Evolutionary conservation across 2,113 vertebrate species (phyloP).

Genomic region (Psophia crepitans): DNA sequence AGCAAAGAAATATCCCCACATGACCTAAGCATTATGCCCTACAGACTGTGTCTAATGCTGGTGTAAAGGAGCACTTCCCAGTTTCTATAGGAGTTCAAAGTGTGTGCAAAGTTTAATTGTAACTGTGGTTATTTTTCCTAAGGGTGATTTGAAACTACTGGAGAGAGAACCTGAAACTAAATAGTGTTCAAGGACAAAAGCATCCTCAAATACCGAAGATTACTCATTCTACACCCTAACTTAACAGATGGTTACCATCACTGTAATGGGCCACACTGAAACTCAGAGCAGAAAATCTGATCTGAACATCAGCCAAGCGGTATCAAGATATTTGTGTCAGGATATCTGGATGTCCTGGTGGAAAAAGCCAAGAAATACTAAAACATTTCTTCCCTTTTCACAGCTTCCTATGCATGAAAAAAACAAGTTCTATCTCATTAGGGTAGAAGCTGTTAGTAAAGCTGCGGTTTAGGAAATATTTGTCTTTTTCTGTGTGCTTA

Average conservation of each 20-base stretch:
- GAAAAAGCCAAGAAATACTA: not conserved
- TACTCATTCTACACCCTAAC: not conserved
- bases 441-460: not conserved
- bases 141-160: not conserved
- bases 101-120: not conserved
- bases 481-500: not conserved
- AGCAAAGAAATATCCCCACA: slow-evolving; percentile 31
- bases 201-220: not conserved
- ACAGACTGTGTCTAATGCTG: not conserved
- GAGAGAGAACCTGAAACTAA: not conserved
- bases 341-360: not conserved
- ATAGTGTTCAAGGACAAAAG: not conserved
- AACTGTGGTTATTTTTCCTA: not conserved
- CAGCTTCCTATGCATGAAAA: not conserved
- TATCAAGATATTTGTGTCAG: not conserved
- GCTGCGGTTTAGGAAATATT: not conserved
- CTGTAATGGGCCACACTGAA: not conserved
- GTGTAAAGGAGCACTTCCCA: not conserved
- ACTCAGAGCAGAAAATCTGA: not conserved
- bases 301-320: not conserved
- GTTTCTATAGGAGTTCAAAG: not conserved
- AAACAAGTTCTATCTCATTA: not conserved
- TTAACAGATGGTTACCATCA: not conserved
- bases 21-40: slow-evolving; percentile 8
- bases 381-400: not conserved